phyloP scores from a whole-genome alignment of 2,113 vertebrate genomes.

The Colistium nudipinnis region DNA sequence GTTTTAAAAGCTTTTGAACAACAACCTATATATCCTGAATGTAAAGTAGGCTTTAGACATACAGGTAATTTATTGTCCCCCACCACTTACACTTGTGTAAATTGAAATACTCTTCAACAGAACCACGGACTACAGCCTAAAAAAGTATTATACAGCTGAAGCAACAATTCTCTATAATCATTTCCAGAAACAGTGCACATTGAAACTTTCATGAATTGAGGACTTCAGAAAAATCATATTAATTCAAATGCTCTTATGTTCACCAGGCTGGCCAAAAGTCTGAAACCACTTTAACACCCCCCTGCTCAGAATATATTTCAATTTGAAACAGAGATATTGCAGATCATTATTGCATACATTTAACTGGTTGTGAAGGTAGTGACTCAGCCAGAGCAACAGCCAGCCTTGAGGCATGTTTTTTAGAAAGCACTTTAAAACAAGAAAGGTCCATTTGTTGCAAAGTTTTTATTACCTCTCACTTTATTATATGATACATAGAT shows the following conservation, averaged over 20 bases:
- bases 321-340: background rate
- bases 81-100: background rate
- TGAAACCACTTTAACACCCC: too few relatives aligned
- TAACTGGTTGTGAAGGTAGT: slow-evolving; percentile 5
- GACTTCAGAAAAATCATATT: too few relatives aligned
- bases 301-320: background rate
- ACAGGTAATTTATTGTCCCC: too few relatives aligned
- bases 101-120: background rate
- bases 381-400: slow-evolving; percentile 6
- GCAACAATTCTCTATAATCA: background rate
- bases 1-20: too few relatives aligned
- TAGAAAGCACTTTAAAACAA: background rate
- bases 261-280: background rate
- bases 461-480: slow-evolving; percentile 35
- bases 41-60: too few relatives aligned
- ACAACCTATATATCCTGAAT: too few relatives aligned
- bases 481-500: slow-evolving; percentile 3
- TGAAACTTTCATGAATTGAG: too few relatives aligned
- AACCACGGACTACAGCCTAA: background rate
- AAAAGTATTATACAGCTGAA: background rate
- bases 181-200: too few relatives aligned
- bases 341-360: background rate
- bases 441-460: slow-evolving; percentile 12
- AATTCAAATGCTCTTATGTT: background rate
- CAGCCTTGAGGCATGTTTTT: slow-evolving; percentile 1